Percentiles rank a stretch among this genome's conserved stretches.
Evolutionary conservation across 2,797 vertebrate genomes (phyloP).

Genomic region (Xiphorhynchus erythropygius): DNA sequence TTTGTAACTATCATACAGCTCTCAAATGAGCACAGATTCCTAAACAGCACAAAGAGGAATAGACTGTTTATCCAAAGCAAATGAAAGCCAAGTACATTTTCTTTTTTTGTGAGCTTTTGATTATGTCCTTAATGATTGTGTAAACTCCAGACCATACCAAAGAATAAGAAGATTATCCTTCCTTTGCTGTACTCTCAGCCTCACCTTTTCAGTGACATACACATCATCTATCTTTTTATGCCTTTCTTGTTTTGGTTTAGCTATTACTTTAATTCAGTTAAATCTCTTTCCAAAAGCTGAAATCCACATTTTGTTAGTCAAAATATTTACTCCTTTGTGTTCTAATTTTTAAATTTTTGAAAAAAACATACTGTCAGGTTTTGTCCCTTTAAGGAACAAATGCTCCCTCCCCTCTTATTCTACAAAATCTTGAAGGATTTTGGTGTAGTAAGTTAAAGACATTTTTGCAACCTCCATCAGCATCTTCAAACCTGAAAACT

Average conservation of each 20-base stretch:
- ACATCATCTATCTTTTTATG: neutral
- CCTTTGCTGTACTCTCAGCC: neutral
- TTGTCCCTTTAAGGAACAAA: neutral
- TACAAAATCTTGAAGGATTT: neutral
- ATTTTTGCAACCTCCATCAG: neutral
- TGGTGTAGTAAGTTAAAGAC: neutral
- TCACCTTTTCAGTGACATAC: neutral
- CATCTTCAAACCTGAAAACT: neutral
- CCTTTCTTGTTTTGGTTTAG: neutral
- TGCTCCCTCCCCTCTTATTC: neutral
- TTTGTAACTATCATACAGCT: neutral
- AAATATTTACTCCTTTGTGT: neutral
- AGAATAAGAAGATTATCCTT: neutral
- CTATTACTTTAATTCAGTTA: neutral
- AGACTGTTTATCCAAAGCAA: neutral
- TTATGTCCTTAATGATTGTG: neutral
- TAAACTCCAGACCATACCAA: neutral
- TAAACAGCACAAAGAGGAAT: neutral
- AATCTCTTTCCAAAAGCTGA: neutral
- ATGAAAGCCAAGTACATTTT: neutral
- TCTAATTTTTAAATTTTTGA: neutral
- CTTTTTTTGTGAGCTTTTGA: neutral
- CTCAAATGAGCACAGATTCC: conserved; percentile 11
- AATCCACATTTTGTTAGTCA: neutral
- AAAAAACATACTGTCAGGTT: neutral